These are phyloP conservation scores for Tipula confusa DNA, from an alignment of 2,888 invertebrate genomes.

Conservation along the genomic window DNA sequence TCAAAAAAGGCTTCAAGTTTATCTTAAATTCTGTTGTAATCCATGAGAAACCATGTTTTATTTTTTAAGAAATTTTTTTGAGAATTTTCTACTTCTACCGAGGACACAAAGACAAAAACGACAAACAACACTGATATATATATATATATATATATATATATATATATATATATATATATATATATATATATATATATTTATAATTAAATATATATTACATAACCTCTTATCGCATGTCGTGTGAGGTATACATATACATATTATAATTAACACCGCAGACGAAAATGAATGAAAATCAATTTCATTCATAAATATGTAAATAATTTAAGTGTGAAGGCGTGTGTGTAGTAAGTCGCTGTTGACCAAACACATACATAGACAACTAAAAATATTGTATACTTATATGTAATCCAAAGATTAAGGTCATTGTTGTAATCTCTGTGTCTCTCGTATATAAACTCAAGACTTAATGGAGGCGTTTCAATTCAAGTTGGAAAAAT, in stretches of 20 bases:
- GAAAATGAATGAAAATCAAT: background rate
- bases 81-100: too few species aligned
- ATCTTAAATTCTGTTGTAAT: too few species aligned
- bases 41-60: too few species aligned
- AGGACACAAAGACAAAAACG: too few species aligned
- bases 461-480: background rate
- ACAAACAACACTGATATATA: too few species aligned
- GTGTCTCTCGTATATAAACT: background rate
- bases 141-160: too few species aligned
- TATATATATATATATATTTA: too few species aligned
- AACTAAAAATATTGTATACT: background rate
- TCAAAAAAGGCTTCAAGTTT: too few species aligned
- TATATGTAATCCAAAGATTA: background rate
- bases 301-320: constrained; percentile 20
- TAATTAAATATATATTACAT: too few species aligned
- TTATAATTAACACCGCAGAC: background rate
- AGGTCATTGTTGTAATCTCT: background rate
- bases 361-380: background rate
- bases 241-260: background rate
- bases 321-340: background rate
- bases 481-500: constrained; percentile 1
- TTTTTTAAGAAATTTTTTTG: too few species aligned
- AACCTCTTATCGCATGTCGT: background rate
- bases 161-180: too few species aligned
- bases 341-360: background rate